phyloP scores from a whole-genome alignment of 1,140 invertebrate species.

The Cotesia vestalis region DNA sequence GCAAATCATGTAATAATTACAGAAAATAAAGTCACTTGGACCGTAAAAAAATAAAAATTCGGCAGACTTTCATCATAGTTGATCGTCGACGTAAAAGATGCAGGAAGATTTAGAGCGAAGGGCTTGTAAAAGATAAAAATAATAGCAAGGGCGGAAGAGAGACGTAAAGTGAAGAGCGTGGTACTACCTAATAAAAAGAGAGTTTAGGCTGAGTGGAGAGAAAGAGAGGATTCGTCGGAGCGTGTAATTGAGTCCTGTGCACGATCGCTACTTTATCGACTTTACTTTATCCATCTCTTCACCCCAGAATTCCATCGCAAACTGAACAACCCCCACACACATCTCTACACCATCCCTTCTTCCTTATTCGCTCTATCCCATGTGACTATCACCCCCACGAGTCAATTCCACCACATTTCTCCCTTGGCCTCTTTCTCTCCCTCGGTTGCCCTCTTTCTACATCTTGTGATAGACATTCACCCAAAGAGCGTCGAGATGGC shows the following conservation, averaged over 20 bases:
- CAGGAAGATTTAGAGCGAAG: background rate
- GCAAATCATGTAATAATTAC: too few species aligned
- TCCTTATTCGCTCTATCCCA: conserved; percentile 8
- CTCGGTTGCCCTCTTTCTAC: background rate
- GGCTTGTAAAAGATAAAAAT: conserved; percentile 2
- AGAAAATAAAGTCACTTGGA: background rate
- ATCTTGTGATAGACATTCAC: background rate
- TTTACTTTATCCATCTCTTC: conserved; percentile 47
- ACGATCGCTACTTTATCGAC: conserved; percentile 67
- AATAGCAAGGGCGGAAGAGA: conserved; percentile 2
- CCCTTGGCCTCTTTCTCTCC: conserved; percentile 4
- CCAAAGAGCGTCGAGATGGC: background rate
- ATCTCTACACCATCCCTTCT: background rate
- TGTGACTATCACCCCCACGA: conserved; percentile 27
- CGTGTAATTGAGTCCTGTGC: conserved; percentile 66
- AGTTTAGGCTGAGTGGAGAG: conserved; percentile 27
- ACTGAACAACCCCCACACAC: too few species aligned
- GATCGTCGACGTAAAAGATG: conserved; percentile 1
- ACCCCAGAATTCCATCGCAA: conserved; percentile 26
- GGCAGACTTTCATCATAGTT: background rate
- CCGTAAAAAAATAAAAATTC: background rate
- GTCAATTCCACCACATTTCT: conserved; percentile 18
- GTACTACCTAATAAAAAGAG: conserved; percentile 29
- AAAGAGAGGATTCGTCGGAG: conserved; percentile 51
- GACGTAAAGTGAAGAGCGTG: background rate